These are phyloP conservation scores for Magallana gigas DNA, from an alignment of 1,140 invertebrate species.

Conservation along the genomic window DNA sequence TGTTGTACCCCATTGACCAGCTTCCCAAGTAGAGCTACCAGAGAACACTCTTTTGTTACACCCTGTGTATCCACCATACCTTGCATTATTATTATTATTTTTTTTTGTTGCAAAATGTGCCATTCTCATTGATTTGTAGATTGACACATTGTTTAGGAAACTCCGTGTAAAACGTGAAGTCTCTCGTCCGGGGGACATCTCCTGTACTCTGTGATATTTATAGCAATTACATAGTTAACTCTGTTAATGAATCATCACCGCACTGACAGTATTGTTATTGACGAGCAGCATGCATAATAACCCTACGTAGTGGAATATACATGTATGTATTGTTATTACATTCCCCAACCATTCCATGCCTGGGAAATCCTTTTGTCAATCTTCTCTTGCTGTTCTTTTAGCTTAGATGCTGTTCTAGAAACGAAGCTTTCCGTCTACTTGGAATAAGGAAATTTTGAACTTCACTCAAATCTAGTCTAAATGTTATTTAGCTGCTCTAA, in stretches of 20 bases:
- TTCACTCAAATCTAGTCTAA: too few species aligned
- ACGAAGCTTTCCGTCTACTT: too few species aligned
- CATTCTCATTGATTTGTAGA: background rate
- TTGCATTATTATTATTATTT: background rate
- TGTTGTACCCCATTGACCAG: background rate
- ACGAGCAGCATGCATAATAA: slow-evolving; percentile 29
- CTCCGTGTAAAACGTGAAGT: background rate
- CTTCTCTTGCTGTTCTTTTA: too few species aligned
- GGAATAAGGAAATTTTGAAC: too few species aligned
- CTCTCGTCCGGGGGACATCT: background rate
- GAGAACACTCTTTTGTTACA: background rate
- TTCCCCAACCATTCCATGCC: too few species aligned
- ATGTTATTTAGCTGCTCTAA: too few species aligned
- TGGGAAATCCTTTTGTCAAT: too few species aligned
- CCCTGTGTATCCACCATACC: background rate
- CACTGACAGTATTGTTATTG: slow-evolving; percentile 12
- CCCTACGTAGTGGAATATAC: background rate
- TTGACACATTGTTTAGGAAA: slow-evolving; percentile 1
- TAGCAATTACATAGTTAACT: slow-evolving; percentile 19
- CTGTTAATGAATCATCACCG: slow-evolving; percentile 24
- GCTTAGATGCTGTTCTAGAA: too few species aligned
- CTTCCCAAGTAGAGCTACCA: background rate
- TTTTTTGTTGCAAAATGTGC: slow-evolving; percentile 17
- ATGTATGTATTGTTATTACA: too few species aligned
- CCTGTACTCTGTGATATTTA: slow-evolving; percentile 34